Conservation (phyloP, 2,888 invertebrate genomes). For the Eutolmus rufibarbis region DNA sequence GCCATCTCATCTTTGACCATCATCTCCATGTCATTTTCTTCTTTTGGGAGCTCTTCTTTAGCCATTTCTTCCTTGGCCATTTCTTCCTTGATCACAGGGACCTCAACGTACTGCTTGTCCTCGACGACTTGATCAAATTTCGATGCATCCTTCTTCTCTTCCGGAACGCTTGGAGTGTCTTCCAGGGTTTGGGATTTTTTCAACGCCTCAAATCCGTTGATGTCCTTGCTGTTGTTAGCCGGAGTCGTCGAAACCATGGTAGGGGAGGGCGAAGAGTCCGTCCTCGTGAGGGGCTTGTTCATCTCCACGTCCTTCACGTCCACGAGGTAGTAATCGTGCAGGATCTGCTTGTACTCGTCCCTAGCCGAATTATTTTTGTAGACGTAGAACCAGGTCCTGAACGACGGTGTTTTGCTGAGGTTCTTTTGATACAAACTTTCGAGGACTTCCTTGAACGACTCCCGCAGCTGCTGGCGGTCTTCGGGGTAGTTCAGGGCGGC, state of each 20-base stretch:
- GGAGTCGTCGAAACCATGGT: conserved; percentile 48
- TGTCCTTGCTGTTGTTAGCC: conserved; percentile 59
- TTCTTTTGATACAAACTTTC: conserved; percentile 52
- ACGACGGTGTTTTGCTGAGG: conserved; percentile 64
- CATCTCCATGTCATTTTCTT: neutral
- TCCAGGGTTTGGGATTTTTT: conserved; percentile 53
- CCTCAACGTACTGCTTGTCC: conserved; percentile 62
- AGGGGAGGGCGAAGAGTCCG: neutral
- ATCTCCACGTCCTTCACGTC: conserved; percentile 66
- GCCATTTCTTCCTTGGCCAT: conserved; percentile 53
- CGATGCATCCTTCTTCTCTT: conserved; percentile 55
- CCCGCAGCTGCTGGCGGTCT: conserved; percentile 58
- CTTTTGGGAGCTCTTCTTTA: conserved; percentile 47
- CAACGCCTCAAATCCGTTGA: conserved; percentile 61
- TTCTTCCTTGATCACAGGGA: conserved; percentile 59
- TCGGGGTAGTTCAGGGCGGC: conserved; percentile 67
- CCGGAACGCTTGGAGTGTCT: conserved; percentile 53
- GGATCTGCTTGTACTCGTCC: conserved; percentile 67
- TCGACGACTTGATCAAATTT: conserved; percentile 61
- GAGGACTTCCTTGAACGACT: conserved; percentile 54
- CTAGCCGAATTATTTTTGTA: conserved; percentile 72
- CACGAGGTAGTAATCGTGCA: conserved; percentile 69
- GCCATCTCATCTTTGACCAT: neutral
- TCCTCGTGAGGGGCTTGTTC: neutral
- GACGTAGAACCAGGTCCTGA: conserved; percentile 73